phyloP scores from a whole-genome alignment of 2,888 invertebrate species.

The Caenorhabditis auriculariae region DNA sequence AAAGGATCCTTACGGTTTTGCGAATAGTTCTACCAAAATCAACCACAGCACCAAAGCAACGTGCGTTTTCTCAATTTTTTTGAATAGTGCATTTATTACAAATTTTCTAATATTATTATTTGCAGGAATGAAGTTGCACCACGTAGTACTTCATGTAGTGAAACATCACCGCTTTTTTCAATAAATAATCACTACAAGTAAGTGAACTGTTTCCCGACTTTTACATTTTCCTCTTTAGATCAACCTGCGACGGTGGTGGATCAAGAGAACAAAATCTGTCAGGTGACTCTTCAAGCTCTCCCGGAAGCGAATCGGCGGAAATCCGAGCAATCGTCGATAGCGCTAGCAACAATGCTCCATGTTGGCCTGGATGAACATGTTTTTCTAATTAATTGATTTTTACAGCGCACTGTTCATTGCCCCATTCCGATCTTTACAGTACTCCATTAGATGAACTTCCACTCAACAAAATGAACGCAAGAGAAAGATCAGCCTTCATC shows the following conservation, averaged over 20 bases:
- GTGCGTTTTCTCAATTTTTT: conserved; percentile 6
- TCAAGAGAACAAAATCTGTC: too few species aligned
- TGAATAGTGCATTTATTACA: not conserved
- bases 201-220: not conserved
- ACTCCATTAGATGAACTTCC: conserved; percentile 17
- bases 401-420: conserved; percentile 23
- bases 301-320: conserved; percentile 30
- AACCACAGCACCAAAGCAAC: conserved; percentile 28
- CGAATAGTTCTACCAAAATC: conserved; percentile 28
- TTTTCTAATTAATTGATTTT: not conserved
- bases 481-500: conserved; percentile 40
- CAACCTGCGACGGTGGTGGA: too few species aligned
- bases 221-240: conserved; percentile 6
- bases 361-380: conserved; percentile 4
- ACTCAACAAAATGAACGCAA: conserved; percentile 32
- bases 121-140: conserved; percentile 25
- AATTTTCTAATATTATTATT: not conserved
- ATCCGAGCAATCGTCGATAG: conserved; percentile 29
- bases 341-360: conserved; percentile 22
- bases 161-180: conserved; percentile 41
- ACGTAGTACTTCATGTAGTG: conserved; percentile 34
- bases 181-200: conserved; percentile 28
- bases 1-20: conserved; percentile 30
- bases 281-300: conserved; percentile 7
- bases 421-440: conserved; percentile 27